Conservation (phyloP, 2,888 invertebrate species). For the Gastracanthus pulcherrimus region DNA sequence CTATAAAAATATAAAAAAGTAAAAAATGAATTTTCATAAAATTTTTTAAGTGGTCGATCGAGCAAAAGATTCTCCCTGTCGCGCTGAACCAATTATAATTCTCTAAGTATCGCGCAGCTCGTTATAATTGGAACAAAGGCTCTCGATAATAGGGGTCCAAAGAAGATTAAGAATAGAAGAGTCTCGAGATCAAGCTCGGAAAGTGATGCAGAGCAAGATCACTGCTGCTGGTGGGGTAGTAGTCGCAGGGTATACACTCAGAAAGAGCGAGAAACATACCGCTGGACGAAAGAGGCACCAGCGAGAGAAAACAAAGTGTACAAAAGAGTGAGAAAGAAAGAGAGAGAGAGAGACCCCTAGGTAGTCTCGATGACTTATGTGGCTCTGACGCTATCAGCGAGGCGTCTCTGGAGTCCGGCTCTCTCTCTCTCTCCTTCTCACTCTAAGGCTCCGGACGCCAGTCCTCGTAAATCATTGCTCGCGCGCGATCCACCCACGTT, state of each 20-base stretch:
- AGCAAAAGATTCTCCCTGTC: neutral
- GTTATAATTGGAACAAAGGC: constrained; percentile 74
- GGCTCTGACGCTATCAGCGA: constrained; percentile 77
- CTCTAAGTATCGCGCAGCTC: constrained; percentile 67
- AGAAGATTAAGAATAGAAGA: constrained; percentile 75
- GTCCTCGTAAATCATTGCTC: constrained; percentile 76
- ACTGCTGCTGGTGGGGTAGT: neutral
- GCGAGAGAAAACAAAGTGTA: constrained; percentile 47
- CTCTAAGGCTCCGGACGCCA: constrained; percentile 72
- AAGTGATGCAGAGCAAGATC: neutral
- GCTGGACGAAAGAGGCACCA: neutral
- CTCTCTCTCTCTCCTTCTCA: too few relatives aligned
- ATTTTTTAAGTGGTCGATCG: constrained; percentile 2
- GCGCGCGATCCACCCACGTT: constrained; percentile 75
- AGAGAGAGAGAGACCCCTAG: constrained; percentile 67
- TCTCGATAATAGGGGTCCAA: constrained; percentile 73
- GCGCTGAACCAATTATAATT: constrained; percentile 73
- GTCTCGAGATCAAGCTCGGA: neutral
- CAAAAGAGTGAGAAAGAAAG: constrained; percentile 17
- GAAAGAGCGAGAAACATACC: constrained; percentile 37
- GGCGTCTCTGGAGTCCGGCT: constrained; percentile 75
- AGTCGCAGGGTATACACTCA: neutral
- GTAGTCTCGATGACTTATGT: constrained; percentile 77
- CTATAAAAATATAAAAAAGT: neutral
- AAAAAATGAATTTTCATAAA: neutral